Percentiles rank a stretch among this genome's conserved stretches.
Conservation (phyloP, 1,140 invertebrate species). For the Epicauta chinensis region DNA sequence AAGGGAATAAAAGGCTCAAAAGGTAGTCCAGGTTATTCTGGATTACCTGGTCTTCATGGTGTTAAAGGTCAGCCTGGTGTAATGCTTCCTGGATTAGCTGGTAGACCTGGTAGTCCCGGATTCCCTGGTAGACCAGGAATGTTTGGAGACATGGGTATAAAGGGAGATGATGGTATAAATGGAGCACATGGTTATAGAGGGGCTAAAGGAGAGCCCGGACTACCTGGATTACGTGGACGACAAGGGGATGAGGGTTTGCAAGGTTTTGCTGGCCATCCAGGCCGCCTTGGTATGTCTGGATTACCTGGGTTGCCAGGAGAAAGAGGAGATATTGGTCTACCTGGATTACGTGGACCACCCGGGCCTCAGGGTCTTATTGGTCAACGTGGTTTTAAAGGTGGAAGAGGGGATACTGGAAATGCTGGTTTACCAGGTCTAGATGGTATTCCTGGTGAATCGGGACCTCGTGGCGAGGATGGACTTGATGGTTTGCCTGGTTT, state of each 20-base stretch:
- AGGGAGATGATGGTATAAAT: conserved; percentile 52
- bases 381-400: conserved; percentile 47
- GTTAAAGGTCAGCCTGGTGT: conserved; percentile 58
- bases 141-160: conserved; percentile 54
- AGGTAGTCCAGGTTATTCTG: conserved; percentile 54
- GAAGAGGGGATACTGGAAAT: conserved; percentile 36
- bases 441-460: conserved; percentile 53
- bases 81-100: conserved; percentile 46
- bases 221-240: conserved; percentile 49
- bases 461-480: conserved; percentile 49
- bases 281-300: conserved; percentile 47
- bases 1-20: conserved; percentile 53
- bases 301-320: conserved; percentile 44
- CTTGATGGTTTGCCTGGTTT: conserved; percentile 45
- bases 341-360: conserved; percentile 50
- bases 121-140: conserved; percentile 53
- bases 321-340: conserved; percentile 54
- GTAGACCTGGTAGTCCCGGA: conserved; percentile 45
- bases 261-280: conserved; percentile 49
- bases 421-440: conserved; percentile 55
- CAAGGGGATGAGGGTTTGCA: conserved; percentile 41
- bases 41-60: conserved; percentile 59
- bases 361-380: conserved; percentile 48
- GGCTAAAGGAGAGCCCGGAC: conserved; percentile 49
- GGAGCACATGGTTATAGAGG: conserved; percentile 52